Conservation (phyloP, 2,113 vertebrate species). For the Puma concolor region DNA sequence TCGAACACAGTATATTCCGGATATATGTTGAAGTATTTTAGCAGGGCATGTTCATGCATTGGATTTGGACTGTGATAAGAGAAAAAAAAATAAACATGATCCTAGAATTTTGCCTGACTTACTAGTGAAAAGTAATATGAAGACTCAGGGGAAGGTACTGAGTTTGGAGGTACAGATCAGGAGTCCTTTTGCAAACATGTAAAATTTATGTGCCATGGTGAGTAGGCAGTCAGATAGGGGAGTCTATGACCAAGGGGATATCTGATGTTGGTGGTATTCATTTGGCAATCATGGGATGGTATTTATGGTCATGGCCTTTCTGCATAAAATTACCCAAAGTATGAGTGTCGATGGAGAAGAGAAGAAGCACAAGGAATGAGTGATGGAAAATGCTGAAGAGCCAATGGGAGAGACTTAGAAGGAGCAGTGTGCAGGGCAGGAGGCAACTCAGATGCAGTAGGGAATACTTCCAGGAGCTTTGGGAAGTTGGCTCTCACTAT, state of each 20-base stretch:
- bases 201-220: neutral
- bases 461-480: neutral
- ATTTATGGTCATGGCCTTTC: neutral
- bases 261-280: neutral
- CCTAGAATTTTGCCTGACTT: neutral
- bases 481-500: neutral
- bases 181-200: neutral
- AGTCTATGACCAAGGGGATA: neutral
- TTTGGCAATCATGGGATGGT: neutral
- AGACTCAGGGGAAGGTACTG: neutral
- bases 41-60: neutral
- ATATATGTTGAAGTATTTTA: neutral
- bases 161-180: neutral
- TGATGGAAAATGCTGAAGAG: neutral
- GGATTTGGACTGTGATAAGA: neutral
- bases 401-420: neutral
- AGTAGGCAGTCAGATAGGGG: neutral
- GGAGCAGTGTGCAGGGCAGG: fast-evolving
- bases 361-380: neutral
- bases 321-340: neutral
- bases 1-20: neutral
- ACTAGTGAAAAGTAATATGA: neutral
- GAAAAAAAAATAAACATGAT: neutral
- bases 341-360: neutral
- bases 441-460: neutral